Evolutionary conservation across 2,797 vertebrate genomes (phyloP).

Genomic region (Protosalanx chinensis): DNA sequence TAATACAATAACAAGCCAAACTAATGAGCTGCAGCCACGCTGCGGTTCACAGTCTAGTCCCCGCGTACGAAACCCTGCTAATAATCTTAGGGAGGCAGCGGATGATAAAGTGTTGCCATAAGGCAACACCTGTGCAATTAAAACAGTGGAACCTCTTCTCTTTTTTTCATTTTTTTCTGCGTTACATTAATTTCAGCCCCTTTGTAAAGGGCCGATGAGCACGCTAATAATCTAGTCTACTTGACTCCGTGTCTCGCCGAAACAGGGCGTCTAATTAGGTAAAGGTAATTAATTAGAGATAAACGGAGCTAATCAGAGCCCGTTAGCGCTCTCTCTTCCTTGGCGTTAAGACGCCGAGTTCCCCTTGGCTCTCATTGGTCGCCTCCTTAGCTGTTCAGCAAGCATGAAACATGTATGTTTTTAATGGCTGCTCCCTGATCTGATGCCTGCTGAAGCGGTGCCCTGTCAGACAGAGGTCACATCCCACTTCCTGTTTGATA

Average conservation of each 20-base stretch:
- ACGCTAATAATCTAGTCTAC: slow-evolving; percentile 99
- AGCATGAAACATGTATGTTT: slow-evolving; percentile 62
- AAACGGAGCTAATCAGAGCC: slow-evolving; percentile 99
- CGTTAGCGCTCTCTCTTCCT: slow-evolving; percentile 92
- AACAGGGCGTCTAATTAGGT: slow-evolving; percentile 99
- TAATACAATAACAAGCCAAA: slow-evolving; percentile 99
- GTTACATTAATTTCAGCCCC: slow-evolving; percentile 98
- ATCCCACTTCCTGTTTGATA: slow-evolving; percentile 17
- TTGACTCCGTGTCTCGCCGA: slow-evolving; percentile 97
- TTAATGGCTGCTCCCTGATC: slow-evolving; percentile 56
- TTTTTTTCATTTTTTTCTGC: slow-evolving; percentile 57
- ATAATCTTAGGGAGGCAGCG: slow-evolving; percentile 92
- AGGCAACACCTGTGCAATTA: slow-evolving; percentile 99
- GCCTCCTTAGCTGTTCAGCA: slow-evolving; percentile 56
- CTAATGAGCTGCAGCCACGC: slow-evolving; percentile 99
- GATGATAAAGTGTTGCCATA: slow-evolving; percentile 99
- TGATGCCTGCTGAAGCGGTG: slow-evolving; percentile 26
- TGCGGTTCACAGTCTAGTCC: slow-evolving; percentile 92
- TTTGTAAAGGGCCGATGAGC: slow-evolving; percentile 96
- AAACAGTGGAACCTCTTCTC: slow-evolving; percentile 82
- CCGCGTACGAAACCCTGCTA: slow-evolving; percentile 88
- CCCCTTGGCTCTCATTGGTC: slow-evolving; percentile 80
- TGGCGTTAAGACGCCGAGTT: slow-evolving; percentile 88
- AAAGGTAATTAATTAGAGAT: slow-evolving; percentile 99
- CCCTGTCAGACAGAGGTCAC: slow-evolving; percentile 42